Base-by-base conservation (phyloP, 30 jellyfish, hydroid and myxozoan species). In the Aurelia aurita region DNA sequence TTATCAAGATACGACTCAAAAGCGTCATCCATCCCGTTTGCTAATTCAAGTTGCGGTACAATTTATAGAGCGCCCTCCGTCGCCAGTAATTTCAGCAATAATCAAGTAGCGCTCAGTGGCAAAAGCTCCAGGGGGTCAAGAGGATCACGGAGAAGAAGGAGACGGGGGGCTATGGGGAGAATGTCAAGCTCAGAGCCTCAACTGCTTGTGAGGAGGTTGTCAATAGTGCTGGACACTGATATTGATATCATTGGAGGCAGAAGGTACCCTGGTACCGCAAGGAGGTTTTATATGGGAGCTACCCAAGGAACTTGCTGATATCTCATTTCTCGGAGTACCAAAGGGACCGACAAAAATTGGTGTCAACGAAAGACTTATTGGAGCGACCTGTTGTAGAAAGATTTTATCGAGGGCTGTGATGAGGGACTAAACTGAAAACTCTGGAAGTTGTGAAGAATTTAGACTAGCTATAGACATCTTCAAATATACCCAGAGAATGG, bases 131-230 rank as follows among this genome's bases (percentile, higher is more conserved):
- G 96, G 3, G 84, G 86, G 14, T 65, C 95, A 15, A 35, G 81
- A n/a, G 84, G 78, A 28, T 83, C 93, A 14, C 43, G 93, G 12
- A 69, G 93, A 70, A 44, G 87, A 20, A 74, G 93, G 2, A 55
- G 89, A 66, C 89, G 90, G 22, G 87, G 90, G 1, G 90, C 90
- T 20, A 74, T 87, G 86, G 89, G 89, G 22, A 31, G 89, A 61
- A 87, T 77, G 87, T 87, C 96, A 31, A 75, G 89, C 21, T 87
- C 96, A 26, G 96, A 87, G 79, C 96, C 96, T 13, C 96, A 87
- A 65, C 60, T 87, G 65, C 69, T 77, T 21, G 89, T 87, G 61
- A 77, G 72, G 46, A 66, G 96, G 51, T 61, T 87, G 4, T 87
- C 96, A 3, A 87, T 87, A 25, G 96, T 87, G 21, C 65, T 87